Evolutionary conservation across 2,113 vertebrate species (phyloP).

Genomic region (Papio anubis): DNA sequence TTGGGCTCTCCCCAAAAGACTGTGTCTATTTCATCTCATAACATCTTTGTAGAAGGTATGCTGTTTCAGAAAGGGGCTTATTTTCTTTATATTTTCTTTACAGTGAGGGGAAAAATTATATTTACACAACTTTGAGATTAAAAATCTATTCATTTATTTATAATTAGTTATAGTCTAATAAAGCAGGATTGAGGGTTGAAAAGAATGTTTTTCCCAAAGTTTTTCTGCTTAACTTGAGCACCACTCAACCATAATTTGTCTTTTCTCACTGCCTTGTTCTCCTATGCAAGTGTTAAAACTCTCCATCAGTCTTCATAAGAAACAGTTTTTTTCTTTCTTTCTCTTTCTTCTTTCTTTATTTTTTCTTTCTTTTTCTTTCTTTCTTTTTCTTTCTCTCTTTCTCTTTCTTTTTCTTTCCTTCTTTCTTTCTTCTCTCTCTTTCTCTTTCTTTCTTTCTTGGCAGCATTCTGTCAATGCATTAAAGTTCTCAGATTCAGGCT

Average conservation of each 20-base stretch:
- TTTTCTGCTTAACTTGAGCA: slow-evolving; percentile 51
- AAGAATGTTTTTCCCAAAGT: neutral
- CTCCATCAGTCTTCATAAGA: slow-evolving; percentile 9
- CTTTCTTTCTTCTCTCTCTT: neutral
- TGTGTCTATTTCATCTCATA: neutral
- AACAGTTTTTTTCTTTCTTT: neutral
- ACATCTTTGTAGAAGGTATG: neutral
- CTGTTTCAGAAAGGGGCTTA: neutral
- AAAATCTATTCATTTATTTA: slow-evolving; percentile 18
- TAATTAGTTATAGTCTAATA: slow-evolving; percentile 36
- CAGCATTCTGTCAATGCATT: neutral
- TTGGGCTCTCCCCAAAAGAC: neutral
- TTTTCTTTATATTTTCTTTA: neutral
- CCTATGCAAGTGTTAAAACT: neutral
- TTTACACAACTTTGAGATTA: neutral
- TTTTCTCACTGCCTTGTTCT: neutral
- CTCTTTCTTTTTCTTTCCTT: neutral
- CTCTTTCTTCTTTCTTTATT: too few species aligned
- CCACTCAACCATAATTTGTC: slow-evolving; percentile 39
- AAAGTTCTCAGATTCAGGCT: neutral
- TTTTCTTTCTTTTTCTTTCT: too few species aligned
- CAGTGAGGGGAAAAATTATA: neutral
- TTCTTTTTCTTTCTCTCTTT: neutral
- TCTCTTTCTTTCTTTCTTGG: neutral
- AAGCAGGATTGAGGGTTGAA: neutral